phyloP scores from a whole-genome alignment of 2,888 invertebrate genomes.

The Argyresthia albistria region DNA sequence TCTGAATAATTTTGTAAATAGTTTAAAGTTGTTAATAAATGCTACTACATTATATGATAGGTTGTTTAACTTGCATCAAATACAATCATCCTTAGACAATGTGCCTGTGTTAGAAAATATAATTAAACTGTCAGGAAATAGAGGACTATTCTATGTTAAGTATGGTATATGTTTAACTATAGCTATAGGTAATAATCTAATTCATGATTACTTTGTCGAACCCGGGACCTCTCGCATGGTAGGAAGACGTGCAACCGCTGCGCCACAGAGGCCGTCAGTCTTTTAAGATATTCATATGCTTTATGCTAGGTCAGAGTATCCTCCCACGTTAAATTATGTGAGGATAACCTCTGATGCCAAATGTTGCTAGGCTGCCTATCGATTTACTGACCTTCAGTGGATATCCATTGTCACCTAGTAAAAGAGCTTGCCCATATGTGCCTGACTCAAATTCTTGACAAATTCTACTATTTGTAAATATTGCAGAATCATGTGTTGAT shows the following conservation, averaged over 20 bases:
- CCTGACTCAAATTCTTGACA: not conserved
- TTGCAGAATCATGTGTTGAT: conserved; percentile 4
- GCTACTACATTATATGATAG: not conserved
- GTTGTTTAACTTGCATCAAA: not conserved
- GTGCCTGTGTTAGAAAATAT: too few species aligned
- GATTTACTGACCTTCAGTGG: not conserved
- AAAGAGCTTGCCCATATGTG: not conserved
- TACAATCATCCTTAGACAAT: too few species aligned
- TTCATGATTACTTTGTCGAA: too few species aligned
- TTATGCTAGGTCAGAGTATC: not conserved
- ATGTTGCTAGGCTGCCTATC: not conserved
- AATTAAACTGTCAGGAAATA: too few species aligned
- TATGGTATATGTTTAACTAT: too few species aligned
- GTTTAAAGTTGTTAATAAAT: too few species aligned
- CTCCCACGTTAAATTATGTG: not conserved
- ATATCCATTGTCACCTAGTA: conserved; percentile 8
- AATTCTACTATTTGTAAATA: conserved; percentile 5
- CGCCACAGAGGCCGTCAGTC: too few species aligned
- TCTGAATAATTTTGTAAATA: too few species aligned
- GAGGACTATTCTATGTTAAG: too few species aligned
- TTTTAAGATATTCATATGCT: not conserved
- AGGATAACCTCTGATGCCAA: not conserved
- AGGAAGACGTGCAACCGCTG: too few species aligned
- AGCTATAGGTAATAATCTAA: too few species aligned
- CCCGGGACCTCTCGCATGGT: too few species aligned